A percentile compares a stretch with the other conserved stretches of the same genome.
phyloP scores from a whole-genome alignment of 1,140 invertebrate species.

The Camponotus vicinus region DNA sequence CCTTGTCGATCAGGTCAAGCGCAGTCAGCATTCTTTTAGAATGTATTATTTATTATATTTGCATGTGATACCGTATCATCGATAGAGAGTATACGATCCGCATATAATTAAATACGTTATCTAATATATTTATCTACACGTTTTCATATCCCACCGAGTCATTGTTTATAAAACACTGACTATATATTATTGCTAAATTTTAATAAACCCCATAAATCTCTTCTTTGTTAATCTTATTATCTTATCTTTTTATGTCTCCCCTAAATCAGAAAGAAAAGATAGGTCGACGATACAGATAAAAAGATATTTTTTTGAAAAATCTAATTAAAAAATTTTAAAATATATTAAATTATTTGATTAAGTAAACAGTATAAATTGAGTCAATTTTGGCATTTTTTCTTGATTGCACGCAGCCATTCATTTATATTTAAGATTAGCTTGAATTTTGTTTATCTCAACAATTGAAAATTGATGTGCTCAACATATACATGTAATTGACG shows the following conservation, averaged over 20 bases:
- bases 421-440: background rate
- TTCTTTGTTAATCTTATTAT: constrained; percentile 49
- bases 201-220: constrained; percentile 81
- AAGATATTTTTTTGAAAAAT: constrained; percentile 6
- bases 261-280: background rate
- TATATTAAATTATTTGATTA: background rate
- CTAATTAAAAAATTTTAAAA: constrained; percentile 11
- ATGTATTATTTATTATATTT: constrained; percentile 68
- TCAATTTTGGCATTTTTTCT: background rate
- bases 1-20: constrained; percentile 75
- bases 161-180: constrained; percentile 86
- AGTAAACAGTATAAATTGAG: constrained; percentile 7
- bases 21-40: constrained; percentile 75
- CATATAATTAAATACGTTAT: constrained; percentile 52
- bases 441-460: background rate
- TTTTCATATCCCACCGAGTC: background rate
- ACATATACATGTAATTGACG: background rate
- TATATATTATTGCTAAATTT: constrained; percentile 85
- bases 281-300: background rate
- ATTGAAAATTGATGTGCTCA: constrained; percentile 1
- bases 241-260: constrained; percentile 4
- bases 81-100: constrained; percentile 21
- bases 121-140: constrained; percentile 9
- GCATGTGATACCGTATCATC: constrained; percentile 66
- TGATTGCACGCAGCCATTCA: background rate